phyloP scores from a whole-genome alignment of 2,113 vertebrate species.

The Potamarius usumacintae region DNA sequence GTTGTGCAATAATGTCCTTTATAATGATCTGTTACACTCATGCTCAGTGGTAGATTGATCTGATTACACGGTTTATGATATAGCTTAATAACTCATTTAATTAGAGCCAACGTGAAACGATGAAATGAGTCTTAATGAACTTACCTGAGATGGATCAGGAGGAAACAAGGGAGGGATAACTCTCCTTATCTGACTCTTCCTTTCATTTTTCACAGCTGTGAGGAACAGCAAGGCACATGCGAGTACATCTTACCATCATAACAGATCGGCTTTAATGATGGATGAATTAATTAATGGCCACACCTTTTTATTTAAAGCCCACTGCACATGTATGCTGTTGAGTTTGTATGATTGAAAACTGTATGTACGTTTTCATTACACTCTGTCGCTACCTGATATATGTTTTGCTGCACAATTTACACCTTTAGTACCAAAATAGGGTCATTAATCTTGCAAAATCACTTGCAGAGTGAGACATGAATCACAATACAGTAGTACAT shows the following conservation, averaged over 20 bases:
- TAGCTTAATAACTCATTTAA: constrained; percentile 31
- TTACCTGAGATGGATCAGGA: constrained; percentile 1
- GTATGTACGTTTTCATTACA: no score
- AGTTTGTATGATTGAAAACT: background rate
- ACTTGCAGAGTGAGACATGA: background rate
- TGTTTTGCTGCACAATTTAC: background rate
- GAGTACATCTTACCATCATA: no score
- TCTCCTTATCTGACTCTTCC: background rate
- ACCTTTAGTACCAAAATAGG: background rate
- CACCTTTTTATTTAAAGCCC: background rate
- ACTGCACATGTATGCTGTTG: background rate
- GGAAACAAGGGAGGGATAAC: background rate
- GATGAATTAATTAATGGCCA: constrained; percentile 6
- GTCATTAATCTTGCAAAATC: no score
- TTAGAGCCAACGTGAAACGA: constrained; percentile 8
- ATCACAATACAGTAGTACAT: no score
- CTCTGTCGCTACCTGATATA: background rate
- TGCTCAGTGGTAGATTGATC: background rate
- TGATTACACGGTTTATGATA: constrained; percentile 21
- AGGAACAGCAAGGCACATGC: background rate
- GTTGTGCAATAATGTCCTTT: background rate
- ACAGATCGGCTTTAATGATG: background rate
- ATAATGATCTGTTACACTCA: background rate
- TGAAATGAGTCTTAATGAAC: background rate
- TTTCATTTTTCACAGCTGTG: background rate